These are phyloP conservation scores for Spinus pinus DNA, from an alignment of 2,797 vertebrate genomes.

Conservation along the genomic window DNA sequence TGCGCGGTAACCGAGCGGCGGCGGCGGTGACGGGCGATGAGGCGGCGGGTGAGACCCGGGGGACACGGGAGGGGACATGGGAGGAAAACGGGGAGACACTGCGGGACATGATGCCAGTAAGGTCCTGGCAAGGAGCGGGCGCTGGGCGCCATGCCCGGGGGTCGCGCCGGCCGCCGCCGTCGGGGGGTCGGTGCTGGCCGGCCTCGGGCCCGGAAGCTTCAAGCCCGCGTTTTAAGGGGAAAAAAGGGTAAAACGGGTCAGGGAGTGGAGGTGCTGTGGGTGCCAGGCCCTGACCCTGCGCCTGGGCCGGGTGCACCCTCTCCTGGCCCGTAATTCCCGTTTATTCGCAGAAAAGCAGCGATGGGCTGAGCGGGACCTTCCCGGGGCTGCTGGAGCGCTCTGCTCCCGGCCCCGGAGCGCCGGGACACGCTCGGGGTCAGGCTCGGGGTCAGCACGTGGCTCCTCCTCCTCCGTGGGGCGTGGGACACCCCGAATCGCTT, in stretches of 20 bases:
- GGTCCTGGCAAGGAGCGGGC: rapidly evolving
- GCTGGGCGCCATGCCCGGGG: too few relatives aligned
- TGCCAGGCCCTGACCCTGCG: neutral
- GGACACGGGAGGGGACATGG: neutral
- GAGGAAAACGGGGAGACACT: too few relatives aligned
- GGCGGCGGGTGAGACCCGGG: neutral
- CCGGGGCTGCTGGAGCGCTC: neutral
- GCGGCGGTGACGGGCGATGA: neutral
- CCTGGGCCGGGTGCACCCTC: neutral
- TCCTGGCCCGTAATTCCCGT: neutral
- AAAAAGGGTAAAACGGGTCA: neutral
- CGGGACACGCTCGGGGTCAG: neutral
- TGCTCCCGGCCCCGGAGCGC: neutral
- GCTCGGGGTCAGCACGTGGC: rapidly evolving
- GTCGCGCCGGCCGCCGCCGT: neutral
- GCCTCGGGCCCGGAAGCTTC: neutral
- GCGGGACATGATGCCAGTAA: rapidly evolving
- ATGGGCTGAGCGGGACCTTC: neutral
- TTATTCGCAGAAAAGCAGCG: rapidly evolving
- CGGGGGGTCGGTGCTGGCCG: neutral
- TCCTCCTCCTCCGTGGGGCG: neutral
- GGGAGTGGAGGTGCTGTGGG: neutral
- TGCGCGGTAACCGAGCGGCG: neutral
- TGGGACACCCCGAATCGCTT: neutral
- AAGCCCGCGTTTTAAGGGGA: neutral